These are phyloP conservation scores for Aphaenogaster floridana DNA, from an alignment of 1,140 invertebrate genomes.

Conservation along the genomic window DNA sequence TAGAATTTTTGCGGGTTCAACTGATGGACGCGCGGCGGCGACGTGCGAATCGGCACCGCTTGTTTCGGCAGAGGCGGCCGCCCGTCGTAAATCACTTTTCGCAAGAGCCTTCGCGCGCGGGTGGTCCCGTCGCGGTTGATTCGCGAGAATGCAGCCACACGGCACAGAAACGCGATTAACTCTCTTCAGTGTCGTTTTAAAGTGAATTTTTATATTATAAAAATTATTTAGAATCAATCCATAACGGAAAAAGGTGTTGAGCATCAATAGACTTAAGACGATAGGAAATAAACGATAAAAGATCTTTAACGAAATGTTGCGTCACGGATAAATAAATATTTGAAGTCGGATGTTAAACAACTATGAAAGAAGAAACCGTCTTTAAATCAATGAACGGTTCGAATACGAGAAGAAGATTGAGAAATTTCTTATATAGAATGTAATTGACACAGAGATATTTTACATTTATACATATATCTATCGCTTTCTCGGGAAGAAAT, in stretches of 20 bases:
- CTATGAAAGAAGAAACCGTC: background rate
- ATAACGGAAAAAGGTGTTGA: background rate
- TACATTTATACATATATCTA: background rate
- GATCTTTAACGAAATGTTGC: background rate
- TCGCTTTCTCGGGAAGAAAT: background rate
- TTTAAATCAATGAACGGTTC: background rate
- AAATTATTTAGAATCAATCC: background rate
- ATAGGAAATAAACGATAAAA: background rate
- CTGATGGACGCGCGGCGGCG: background rate
- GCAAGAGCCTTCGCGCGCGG: conserved; percentile 30
- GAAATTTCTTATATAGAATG: background rate
- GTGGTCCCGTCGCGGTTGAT: conserved; percentile 15
- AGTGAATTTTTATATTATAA: background rate
- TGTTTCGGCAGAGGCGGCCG: background rate
- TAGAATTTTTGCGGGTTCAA: conserved; percentile 15
- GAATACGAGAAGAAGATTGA: background rate
- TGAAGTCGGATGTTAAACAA: background rate
- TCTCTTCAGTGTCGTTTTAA: conserved; percentile 3
- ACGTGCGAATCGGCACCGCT: conserved; percentile 36
- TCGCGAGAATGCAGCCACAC: conserved; percentile 12
- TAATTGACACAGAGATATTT: background rate
- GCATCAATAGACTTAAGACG: background rate
- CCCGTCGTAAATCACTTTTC: conserved; percentile 46
- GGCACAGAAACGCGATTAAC: background rate
- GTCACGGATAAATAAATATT: background rate